Evolutionary conservation across 2,113 vertebrate species (phyloP).

Genomic region (Pollachius pollachius): DNA sequence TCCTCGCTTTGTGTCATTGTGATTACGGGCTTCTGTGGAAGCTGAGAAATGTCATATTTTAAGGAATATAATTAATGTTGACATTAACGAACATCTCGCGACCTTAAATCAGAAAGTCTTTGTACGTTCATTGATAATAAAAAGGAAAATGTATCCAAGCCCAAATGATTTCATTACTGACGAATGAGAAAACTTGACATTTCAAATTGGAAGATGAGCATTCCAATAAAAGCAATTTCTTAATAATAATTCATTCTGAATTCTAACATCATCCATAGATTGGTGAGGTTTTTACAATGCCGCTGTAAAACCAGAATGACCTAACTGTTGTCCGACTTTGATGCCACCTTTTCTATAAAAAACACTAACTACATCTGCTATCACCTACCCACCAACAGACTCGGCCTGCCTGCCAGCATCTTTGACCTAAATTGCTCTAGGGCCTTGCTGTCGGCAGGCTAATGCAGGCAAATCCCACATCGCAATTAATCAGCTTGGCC

Average conservation of each 20-base stretch:
- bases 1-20: constrained; percentile 47
- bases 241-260: too few relatives aligned
- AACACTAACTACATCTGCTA: too few relatives aligned
- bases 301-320: constrained; percentile 39
- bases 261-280: constrained; percentile 11
- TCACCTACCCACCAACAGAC: background rate
- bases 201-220: too few relatives aligned
- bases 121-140: too few relatives aligned
- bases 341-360: too few relatives aligned
- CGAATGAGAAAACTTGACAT: too few relatives aligned
- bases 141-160: too few relatives aligned
- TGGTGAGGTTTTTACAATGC: constrained; percentile 26
- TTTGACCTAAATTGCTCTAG: constrained; percentile 71
- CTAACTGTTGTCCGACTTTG: background rate
- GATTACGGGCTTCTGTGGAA: constrained; percentile 52
- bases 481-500: constrained; percentile 77
- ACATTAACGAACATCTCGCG: constrained; percentile 8
- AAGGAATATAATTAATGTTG: constrained; percentile 15
- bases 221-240: too few relatives aligned
- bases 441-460: constrained; percentile 58
- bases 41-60: constrained; percentile 12
- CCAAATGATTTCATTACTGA: too few relatives aligned
- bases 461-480: constrained; percentile 75
- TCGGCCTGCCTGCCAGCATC: constrained; percentile 52
- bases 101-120: too few relatives aligned